phyloP scores from a whole-genome alignment of 2,113 vertebrate species.

The Podiceps cristatus region DNA sequence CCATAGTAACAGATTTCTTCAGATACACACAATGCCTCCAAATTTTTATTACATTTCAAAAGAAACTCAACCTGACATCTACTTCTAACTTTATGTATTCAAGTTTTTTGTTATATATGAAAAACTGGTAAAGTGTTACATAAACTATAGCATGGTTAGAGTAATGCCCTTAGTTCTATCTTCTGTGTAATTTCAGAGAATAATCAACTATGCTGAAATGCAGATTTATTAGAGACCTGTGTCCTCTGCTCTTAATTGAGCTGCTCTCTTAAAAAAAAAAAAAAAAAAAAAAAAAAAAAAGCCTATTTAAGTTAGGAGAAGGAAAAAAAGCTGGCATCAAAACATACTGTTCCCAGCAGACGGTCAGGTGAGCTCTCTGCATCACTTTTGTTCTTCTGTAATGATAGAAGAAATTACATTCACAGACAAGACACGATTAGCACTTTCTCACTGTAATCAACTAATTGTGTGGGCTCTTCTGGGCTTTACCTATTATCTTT shows the following conservation, averaged over 20 bases:
- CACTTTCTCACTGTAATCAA: background rate
- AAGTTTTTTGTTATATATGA: background rate
- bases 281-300: too few relatives aligned
- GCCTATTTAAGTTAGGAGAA: background rate
- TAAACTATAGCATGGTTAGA: background rate
- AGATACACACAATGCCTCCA: background rate
- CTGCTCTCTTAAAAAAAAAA: background rate
- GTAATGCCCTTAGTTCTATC: background rate
- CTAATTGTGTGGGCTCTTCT: background rate
- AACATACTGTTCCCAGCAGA: background rate
- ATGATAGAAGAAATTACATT: background rate
- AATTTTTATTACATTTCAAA: background rate
- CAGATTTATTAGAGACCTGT: background rate
- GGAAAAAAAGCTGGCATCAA: background rate
- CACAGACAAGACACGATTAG: background rate
- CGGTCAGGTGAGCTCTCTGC: background rate
- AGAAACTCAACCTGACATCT: background rate
- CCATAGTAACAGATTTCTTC: background rate
- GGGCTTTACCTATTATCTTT: background rate
- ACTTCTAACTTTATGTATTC: background rate
- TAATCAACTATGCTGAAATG: background rate
- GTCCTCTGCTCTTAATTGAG: background rate
- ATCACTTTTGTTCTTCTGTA: background rate
- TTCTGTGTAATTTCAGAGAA: background rate
- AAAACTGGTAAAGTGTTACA: background rate